Base-by-base conservation (phyloP, 2,113 vertebrate species). In the Heterotilapia buettikoferi region DNA sequence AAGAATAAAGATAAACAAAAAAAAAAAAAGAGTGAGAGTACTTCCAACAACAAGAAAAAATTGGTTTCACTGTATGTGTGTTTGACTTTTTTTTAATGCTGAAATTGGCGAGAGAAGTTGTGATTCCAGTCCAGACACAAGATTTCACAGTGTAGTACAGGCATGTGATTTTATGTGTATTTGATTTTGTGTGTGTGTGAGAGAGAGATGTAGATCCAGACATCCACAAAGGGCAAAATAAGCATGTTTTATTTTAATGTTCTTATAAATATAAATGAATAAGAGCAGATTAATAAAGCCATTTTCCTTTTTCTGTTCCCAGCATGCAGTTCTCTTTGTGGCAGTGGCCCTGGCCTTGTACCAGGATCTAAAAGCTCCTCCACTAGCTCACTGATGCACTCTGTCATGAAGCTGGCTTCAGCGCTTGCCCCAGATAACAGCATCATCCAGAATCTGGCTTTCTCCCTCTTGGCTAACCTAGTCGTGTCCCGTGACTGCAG, bases 311-410 rank as follows among this genome's bases (percentile, higher is more conserved):
- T 52, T 50, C 10, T 57, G 82, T 95, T 92, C 92, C 94, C 94
- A 99, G 98, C 97, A 47, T 99, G 98, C 96, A 96, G 96, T 92
- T 97, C 97, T 26, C 91, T 99, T 19, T 99, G 96, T 89, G 90
- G 94, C 26, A 90, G 90, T 80, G 93, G 93, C 50, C 21, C 90
- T n/a, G 94, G 94, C 84, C 95, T 94, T 1, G 82, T 88, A 5
- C 82, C 96, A 1, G 96, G 92, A 84, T 90, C 16, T 85, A 94
- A 88, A 95, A 96, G 94, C 86, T 81, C 89, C 68, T 95, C 86
- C 50, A 90, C 96, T 33, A 97, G 85, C 95, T 97, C 97, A 5
- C 92, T 98, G 92, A 97, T 98, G 96, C 96, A 97, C 54, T 96
- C 88, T 10, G 81, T 99, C 91, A 96, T 99, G 95, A 99, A 97